Evolutionary conservation across 2,797 vertebrate species (phyloP).

Genomic region (Danio aesculapii): DNA sequence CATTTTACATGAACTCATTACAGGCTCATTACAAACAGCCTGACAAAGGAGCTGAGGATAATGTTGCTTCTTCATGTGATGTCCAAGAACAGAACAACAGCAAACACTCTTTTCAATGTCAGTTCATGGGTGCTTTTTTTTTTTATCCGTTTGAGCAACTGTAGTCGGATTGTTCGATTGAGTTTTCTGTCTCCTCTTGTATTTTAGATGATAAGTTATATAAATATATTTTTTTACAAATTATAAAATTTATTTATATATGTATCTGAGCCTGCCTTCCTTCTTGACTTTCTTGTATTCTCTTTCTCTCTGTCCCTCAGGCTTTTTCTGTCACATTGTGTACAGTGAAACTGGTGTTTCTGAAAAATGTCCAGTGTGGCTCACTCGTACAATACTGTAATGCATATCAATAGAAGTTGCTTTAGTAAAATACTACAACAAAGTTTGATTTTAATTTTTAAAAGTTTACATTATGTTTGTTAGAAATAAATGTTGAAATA

Average conservation of each 20-base stretch:
- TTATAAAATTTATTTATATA: background rate
- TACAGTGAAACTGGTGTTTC: conserved; percentile 7
- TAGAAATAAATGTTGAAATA: background rate
- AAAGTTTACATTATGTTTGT: background rate
- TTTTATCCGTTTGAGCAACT: background rate
- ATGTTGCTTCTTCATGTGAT: conserved; percentile 62
- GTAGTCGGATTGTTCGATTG: background rate
- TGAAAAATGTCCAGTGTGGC: background rate
- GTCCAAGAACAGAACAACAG: background rate
- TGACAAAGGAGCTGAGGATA: conserved; percentile 69
- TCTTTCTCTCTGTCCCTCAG: background rate
- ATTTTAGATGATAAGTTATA: background rate
- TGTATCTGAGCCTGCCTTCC: background rate
- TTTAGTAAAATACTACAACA: background rate
- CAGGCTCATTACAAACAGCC: conserved; percentile 78
- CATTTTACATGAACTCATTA: conserved; percentile 80
- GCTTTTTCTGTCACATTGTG: background rate
- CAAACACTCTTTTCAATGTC: conserved; percentile 15
- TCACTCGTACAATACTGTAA: background rate
- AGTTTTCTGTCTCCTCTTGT: background rate
- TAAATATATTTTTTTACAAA: no score
- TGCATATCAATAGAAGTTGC: background rate
- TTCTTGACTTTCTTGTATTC: background rate
- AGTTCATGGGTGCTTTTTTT: background rate
- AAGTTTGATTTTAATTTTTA: background rate